Conservation (phyloP, 2,888 invertebrate species). For the Apamea monoglypha region DNA sequence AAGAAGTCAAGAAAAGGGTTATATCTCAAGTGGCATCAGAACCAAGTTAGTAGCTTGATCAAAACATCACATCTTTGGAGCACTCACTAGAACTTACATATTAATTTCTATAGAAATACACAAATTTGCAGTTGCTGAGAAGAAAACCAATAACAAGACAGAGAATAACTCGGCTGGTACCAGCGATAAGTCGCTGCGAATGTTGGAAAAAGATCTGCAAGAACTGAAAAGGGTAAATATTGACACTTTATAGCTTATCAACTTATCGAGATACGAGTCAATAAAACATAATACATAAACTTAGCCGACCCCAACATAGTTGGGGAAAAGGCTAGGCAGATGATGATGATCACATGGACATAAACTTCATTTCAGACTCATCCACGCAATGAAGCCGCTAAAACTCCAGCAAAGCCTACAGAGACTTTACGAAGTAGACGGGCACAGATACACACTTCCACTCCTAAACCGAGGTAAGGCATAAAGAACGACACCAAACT, state of each 20-base stretch:
- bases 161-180: conserved; percentile 77
- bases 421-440: conserved; percentile 77
- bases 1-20: conserved; percentile 79
- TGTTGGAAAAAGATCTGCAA: conserved; percentile 90
- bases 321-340: too few species aligned
- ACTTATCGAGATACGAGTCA: background rate
- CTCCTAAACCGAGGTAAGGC: conserved; percentile 82
- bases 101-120: conserved; percentile 17
- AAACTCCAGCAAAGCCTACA: conserved; percentile 73
- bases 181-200: conserved; percentile 86
- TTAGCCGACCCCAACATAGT: too few species aligned
- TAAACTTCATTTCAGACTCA: conserved; percentile 78
- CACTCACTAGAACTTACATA: background rate
- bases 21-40: conserved; percentile 59
- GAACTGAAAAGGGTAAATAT: conserved; percentile 89
- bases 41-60: conserved; percentile 52
- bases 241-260: background rate
- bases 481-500: background rate
- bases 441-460: conserved; percentile 82
- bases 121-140: conserved; percentile 67
- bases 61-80: background rate
- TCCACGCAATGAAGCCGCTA: conserved; percentile 74
- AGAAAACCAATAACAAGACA: conserved; percentile 72
- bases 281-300: too few species aligned
- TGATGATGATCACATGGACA: too few species aligned